Evolutionary conservation across 2,888 invertebrate genomes (phyloP), one percentile per base, ranked within the genome.

Genomic region (Artemia sp.): DNA sequence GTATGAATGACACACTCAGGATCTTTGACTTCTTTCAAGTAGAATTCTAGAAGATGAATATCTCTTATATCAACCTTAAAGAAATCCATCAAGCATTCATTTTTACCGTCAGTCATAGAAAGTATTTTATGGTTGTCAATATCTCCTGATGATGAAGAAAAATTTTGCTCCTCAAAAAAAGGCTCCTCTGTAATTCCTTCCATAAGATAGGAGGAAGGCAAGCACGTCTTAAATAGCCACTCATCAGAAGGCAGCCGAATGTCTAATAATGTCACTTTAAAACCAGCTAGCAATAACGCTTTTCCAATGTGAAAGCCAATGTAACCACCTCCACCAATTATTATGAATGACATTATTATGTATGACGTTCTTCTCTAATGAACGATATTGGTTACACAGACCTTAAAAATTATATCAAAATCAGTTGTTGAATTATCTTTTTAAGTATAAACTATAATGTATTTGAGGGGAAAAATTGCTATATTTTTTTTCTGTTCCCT

Each of bases 271-370:
- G 75, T 74, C 0, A 79, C 79, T 66, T 72, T 72, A 71, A 78
- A 77, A 24, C 78, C 78, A 38, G 73, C 72, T 3, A 74, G 71
- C 12, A 74, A 74, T 38, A 79, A 74, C 12, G 75, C 74, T 67
- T 75, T 73, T 1, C 77, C 79, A 9, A 80, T 75, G 67, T 76
- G 75, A 71, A 76, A 78, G 0, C 80, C 80, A 14, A 77, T 75
- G 73, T 77, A 79, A 6, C 79, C 79, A 8, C 78, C 78, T 8
- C 79, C 80, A 11, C 79, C 80, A 51, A 78, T 77, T n/a, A 80
- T 72, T 14, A 68, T 70, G 53, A 73, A 38, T 6, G 38, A 38
- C 38, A 38, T 38, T 38, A 38, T 38, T 38, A 4, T 38, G 38
- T 2, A 38, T 38, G 38, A 38, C 38, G 2, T 38, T 38, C 38